Percentiles rank a stretch among this genome's conserved stretches.
Conservation (phyloP, 2,113 vertebrate genomes). For the Aptenodytes patagonicus region DNA sequence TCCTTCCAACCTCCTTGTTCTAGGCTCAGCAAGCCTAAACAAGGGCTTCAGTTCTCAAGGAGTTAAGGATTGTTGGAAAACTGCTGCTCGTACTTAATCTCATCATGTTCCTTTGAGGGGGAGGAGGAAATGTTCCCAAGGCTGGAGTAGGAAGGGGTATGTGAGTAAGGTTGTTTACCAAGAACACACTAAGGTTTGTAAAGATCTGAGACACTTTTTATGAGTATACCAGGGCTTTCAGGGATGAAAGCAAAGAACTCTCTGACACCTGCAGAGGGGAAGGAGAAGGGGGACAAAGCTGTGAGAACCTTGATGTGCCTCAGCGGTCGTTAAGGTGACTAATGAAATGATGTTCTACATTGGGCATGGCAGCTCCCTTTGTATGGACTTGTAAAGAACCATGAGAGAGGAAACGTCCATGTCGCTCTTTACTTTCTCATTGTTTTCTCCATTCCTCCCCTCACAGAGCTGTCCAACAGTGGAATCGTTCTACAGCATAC, state of each 20-base stretch:
- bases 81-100: neutral
- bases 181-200: neutral
- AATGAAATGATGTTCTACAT: neutral
- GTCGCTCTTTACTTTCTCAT: neutral
- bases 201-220: neutral
- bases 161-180: neutral
- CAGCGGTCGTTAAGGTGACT: neutral
- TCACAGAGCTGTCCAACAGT: neutral
- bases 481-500: neutral
- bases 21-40: neutral
- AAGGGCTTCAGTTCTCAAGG: neutral
- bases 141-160: neutral
- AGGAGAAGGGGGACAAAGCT: neutral
- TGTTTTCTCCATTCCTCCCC: neutral
- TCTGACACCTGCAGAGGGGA: neutral
- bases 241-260: neutral
- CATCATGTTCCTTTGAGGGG: neutral
- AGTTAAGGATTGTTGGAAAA: neutral
- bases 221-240: neutral
- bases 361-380: neutral
- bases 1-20: neutral
- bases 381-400: neutral
- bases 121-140: neutral
- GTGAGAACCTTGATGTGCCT: neutral
- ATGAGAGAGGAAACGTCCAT: neutral